These are phyloP conservation scores for Drosophila colorata DNA, from an alignment of 2,888 invertebrate species.

Conservation along the genomic window DNA sequence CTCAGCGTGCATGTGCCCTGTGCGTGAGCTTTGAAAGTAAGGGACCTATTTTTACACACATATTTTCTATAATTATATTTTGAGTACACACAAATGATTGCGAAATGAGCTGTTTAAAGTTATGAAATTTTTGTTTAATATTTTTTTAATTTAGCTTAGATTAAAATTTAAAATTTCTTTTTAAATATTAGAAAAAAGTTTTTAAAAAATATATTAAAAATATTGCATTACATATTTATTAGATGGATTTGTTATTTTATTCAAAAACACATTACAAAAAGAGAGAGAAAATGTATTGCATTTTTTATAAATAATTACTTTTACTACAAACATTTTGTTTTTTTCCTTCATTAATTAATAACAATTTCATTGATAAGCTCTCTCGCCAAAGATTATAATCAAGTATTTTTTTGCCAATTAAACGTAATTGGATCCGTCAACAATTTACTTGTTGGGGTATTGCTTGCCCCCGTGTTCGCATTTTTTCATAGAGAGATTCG, in stretches of 20 bases:
- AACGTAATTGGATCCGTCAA: conserved; percentile 8
- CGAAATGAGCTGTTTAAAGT: neutral
- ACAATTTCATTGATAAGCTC: neutral
- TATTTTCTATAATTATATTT: neutral
- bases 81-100: neutral
- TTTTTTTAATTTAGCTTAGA: too few relatives aligned
- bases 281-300: too few relatives aligned
- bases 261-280: too few relatives aligned
- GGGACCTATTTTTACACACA: neutral
- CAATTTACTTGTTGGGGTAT: neutral
- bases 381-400: conserved; percentile 1
- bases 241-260: too few relatives aligned
- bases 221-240: too few relatives aligned
- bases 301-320: too few relatives aligned
- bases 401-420: neutral
- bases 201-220: neutral
- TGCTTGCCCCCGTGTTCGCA: conserved; percentile 7
- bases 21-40: neutral
- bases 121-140: too few relatives aligned
- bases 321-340: too few relatives aligned
- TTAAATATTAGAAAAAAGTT: neutral
- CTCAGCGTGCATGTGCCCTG: neutral
- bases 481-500: conserved; percentile 4
- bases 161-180: too few relatives aligned
- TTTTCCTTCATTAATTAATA: conserved; percentile 1